Base-by-base conservation (phyloP, 2,888 invertebrate genomes). In the Parnassius mnemosyne region DNA sequence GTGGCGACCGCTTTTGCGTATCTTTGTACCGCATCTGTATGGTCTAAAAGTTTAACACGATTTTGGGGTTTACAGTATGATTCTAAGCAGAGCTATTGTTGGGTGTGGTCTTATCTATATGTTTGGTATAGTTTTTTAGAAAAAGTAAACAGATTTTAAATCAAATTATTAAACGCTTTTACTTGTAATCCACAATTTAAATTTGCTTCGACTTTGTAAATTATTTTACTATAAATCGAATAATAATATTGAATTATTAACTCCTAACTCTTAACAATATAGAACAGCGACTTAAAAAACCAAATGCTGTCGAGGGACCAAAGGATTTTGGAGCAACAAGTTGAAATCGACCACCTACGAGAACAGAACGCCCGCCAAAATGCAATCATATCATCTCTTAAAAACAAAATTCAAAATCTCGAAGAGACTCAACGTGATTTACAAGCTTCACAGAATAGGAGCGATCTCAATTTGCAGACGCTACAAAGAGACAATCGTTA, bases 361-460 rank as follows among this genome's bases (percentile, higher is more conserved):
- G 96, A 97, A 67, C 97, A 97, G 82, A 94, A 96, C 54, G 97
- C 96, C 1, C 92, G 97, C 47, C 96, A 97, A 81, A 95, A 95
- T 73, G 94, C 97, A 0, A 92, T 97, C 53, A 95, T 97, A 69
- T 93, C 94, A 3, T 96, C 97, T 0, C 92, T 97, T 57, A 95
- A 95, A 78, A 95, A 95, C 79, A 94, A 96, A 64, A 93, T 96
- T 51, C 93, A 95, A 85, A 95, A 96, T 66, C 87, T 96, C 50
- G 97, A 97, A 78, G 96, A 96, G 73, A 92, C 95, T 58, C 96
- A 97, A 77, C 92, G 96, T 53, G 93, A 93, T 71, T 88, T 96
- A 13, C 94, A 95, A 70, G 77, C 89, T 10, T 75, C 84, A 0
- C 93, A 93, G 65, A 94, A 94, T 1, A 88, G 95, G 68, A 93